Conservation (phyloP, 23 tunicate species). For the Aplidium turbinatum region DNA sequence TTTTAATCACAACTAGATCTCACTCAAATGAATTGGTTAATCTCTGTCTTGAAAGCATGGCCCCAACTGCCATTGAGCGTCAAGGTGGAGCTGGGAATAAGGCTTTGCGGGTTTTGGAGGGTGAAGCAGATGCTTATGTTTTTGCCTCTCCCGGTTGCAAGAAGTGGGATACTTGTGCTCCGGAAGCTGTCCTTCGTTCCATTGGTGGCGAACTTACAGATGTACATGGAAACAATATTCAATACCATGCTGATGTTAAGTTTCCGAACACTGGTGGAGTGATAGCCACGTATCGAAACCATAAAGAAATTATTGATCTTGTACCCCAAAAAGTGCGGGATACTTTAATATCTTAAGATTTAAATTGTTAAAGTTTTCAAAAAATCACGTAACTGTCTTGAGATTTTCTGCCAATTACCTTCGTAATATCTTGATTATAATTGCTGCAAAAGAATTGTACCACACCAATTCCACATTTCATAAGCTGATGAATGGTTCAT, state of each 20-base stretch:
- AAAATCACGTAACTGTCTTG: too few relatives aligned
- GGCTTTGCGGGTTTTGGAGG: slow-evolving; percentile 89
- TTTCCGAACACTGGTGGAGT: slow-evolving; percentile 92
- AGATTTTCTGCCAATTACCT: too few relatives aligned
- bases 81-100: slow-evolving; percentile 99
- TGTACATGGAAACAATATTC: slow-evolving; percentile 75
- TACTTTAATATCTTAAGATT: slow-evolving; percentile 31
- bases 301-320: slow-evolving; percentile 47
- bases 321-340: slow-evolving; percentile 77
- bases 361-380: too few relatives aligned
- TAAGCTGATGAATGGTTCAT: too few relatives aligned
- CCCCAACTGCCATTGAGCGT: slow-evolving; percentile 77
- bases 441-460: too few relatives aligned
- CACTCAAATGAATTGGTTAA: slow-evolving; percentile 90
- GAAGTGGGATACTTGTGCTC: slow-evolving; percentile 99
- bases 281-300: slow-evolving; percentile 84
- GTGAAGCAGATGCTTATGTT: slow-evolving; percentile 98
- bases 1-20: slow-evolving; percentile 88
- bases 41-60: slow-evolving; percentile 83
- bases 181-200: slow-evolving; percentile 90
- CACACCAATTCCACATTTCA: too few relatives aligned
- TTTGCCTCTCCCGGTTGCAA: slow-evolving; percentile 97
- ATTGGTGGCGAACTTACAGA: slow-evolving; percentile 98
- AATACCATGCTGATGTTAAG: slow-evolving; percentile 77
- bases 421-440: too few relatives aligned